A percentile compares a stretch with the other conserved stretches of the same genome.
Conservation (phyloP, 1,140 invertebrate genomes). For the Schlechtendalia chinensis region DNA sequence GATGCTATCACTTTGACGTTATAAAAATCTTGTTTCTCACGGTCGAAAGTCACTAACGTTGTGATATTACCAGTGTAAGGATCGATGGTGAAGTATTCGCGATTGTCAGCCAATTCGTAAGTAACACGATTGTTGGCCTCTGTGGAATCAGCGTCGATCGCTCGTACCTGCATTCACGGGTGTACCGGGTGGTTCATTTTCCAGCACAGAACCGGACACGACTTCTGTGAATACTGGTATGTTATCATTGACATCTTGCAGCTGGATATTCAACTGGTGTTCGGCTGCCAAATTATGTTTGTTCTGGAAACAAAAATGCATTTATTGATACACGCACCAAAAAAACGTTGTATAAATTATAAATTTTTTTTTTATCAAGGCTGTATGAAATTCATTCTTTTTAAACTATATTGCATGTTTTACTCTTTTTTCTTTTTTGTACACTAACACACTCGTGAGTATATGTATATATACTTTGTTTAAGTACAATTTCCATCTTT, state of each 20-base stretch:
- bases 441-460: too few species aligned
- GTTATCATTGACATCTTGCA: conserved; percentile 84
- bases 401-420: too few species aligned
- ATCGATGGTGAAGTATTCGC: conserved; percentile 75
- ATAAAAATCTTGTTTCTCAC: conserved; percentile 75
- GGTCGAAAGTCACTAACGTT: conserved; percentile 73
- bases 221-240: conserved; percentile 79
- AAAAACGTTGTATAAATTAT: too few species aligned
- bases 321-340: background rate
- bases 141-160: conserved; percentile 83
- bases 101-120: conserved; percentile 70
- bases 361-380: too few species aligned
- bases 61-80: conserved; percentile 79
- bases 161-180: conserved; percentile 81
- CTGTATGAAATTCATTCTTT: too few species aligned
- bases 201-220: conserved; percentile 69
- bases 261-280: conserved; percentile 71
- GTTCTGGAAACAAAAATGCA: conserved; percentile 61
- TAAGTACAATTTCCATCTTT: too few species aligned
- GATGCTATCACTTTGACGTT: conserved; percentile 80
- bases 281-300: conserved; percentile 76
- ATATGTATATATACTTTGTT: too few species aligned
- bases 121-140: conserved; percentile 73
- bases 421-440: too few species aligned
- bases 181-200: conserved; percentile 77